A percentile compares a stretch with the other conserved stretches of the same genome.
Evolutionary conservation across 2,888 invertebrate genomes (phyloP).

Genomic region (Acronicta aceris): DNA sequence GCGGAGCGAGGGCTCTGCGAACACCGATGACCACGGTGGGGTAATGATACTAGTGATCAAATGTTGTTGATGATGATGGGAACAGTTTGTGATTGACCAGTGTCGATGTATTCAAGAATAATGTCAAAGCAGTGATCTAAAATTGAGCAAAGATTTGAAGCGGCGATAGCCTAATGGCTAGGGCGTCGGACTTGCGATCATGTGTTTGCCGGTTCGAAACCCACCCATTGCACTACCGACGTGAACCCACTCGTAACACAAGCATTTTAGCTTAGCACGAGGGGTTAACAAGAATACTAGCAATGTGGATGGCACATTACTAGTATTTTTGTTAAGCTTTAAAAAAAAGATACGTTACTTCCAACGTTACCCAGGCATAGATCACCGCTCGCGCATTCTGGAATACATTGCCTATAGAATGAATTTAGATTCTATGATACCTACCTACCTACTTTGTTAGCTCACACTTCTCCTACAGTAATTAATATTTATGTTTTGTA

Average conservation of each 20-base stretch:
- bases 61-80: constrained; percentile 15
- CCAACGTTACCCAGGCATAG: not conserved
- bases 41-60: constrained; percentile 32
- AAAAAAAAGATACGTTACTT: not conserved
- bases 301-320: too few relatives aligned
- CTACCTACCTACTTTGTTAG: not conserved
- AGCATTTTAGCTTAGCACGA: too few relatives aligned
- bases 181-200: too few relatives aligned
- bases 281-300: too few relatives aligned
- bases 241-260: too few relatives aligned
- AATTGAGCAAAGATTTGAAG: not conserved
- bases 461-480: not conserved
- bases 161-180: too few relatives aligned
- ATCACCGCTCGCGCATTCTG: not conserved
- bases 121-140: not conserved
- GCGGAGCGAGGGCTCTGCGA: constrained; percentile 89
- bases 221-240: too few relatives aligned
- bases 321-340: too few relatives aligned
- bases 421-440: not conserved
- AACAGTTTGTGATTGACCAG: not conserved
- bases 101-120: not conserved
- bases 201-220: too few relatives aligned
- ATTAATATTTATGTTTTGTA: not conserved
- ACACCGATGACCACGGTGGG: constrained; percentile 58
- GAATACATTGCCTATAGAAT: not conserved